Evolutionary conservation across 2,797 vertebrate species (phyloP).

Genomic region (Chaenodraco wilsoni): DNA sequence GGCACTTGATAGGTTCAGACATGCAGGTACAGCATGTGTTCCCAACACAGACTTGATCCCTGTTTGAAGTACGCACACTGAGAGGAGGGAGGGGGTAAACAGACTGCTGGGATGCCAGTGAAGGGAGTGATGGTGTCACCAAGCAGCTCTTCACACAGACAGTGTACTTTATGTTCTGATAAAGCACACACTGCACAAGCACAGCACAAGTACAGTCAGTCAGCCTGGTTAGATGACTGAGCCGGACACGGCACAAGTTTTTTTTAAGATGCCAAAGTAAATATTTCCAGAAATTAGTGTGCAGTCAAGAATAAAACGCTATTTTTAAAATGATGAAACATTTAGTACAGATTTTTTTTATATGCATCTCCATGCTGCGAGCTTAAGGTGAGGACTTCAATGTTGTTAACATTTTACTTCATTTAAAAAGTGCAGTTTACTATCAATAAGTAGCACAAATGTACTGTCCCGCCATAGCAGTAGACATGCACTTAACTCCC

Average conservation of each 20-base stretch:
- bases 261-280: background rate
- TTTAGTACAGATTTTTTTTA: background rate
- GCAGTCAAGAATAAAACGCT: too few species aligned
- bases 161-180: slow-evolving; percentile 28
- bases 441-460: background rate
- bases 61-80: slow-evolving; percentile 51
- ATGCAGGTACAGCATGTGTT: slow-evolving; percentile 59
- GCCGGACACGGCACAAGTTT: background rate
- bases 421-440: background rate
- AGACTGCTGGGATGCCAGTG: slow-evolving; percentile 34
- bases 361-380: background rate
- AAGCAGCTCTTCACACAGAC: slow-evolving; percentile 24
- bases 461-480: background rate
- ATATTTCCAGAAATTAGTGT: background rate
- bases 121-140: slow-evolving; percentile 50
- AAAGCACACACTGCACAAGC: background rate
- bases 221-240: slow-evolving; percentile 6
- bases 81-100: slow-evolving; percentile 53
- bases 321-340: background rate
- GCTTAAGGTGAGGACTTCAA: background rate
- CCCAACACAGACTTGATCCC: slow-evolving; percentile 40
- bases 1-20: slow-evolving; percentile 62
- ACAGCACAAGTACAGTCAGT: background rate
- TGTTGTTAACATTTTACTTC: background rate
- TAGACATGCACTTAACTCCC: background rate